These are phyloP conservation scores for Drosophila acutilabella DNA, from an alignment of 2,888 invertebrate genomes.

Conservation along the genomic window DNA sequence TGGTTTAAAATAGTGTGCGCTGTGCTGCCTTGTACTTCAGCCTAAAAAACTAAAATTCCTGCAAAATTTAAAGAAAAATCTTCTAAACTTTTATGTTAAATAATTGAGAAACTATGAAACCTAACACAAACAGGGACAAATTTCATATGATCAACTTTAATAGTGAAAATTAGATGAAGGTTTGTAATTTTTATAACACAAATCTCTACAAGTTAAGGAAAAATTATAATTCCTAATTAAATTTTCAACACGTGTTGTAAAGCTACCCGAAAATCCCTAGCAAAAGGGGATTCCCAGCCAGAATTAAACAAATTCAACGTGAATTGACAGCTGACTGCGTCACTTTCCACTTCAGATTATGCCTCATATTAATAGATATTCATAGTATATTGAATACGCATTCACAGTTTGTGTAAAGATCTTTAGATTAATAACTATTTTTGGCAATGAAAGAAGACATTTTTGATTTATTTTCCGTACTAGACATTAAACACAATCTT, in stretches of 20 bases:
- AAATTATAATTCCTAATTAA: too few relatives aligned
- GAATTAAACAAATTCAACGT: not conserved
- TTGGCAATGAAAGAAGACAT: not conserved
- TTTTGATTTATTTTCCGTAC: not conserved
- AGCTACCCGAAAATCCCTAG: too few relatives aligned
- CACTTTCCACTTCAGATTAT: conserved; percentile 11
- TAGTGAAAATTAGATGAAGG: too few relatives aligned
- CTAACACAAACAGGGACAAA: too few relatives aligned
- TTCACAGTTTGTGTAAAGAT: not conserved
- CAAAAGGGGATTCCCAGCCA: not conserved
- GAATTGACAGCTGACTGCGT: not conserved
- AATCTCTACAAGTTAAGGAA: not conserved
- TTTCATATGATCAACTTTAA: too few relatives aligned
- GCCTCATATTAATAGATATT: conserved; percentile 9
- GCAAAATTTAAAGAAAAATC: too few relatives aligned
- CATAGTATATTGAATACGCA: not conserved
- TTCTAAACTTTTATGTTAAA: too few relatives aligned
- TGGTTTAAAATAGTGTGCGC: too few relatives aligned
- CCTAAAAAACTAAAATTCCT: too few relatives aligned
- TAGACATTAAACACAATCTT: not conserved
- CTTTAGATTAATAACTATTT: conserved; percentile 6
- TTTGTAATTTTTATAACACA: too few relatives aligned
- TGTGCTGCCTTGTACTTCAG: too few relatives aligned
- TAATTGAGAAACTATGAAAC: too few relatives aligned
- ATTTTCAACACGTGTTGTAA: not conserved